Evolutionary conservation across 1,140 invertebrate species (phyloP).

Genomic region (Tribolium madens): DNA sequence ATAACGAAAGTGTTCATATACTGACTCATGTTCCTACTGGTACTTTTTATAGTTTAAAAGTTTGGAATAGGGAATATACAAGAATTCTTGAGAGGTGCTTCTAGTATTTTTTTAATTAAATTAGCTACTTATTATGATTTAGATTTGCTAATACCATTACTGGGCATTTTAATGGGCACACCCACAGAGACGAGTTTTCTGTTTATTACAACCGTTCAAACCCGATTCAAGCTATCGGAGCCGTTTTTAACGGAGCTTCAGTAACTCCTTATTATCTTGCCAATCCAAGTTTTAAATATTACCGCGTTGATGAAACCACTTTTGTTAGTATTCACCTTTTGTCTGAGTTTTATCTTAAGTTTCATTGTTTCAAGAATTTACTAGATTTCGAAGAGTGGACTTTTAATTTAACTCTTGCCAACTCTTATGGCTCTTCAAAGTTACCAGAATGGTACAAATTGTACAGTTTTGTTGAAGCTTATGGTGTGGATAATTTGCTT

Average conservation of each 20-base stretch:
- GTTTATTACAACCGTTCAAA: constrained; percentile 72
- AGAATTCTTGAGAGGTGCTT: constrained; percentile 69
- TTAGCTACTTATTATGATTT: constrained; percentile 54
- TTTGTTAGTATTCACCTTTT: constrained; percentile 70
- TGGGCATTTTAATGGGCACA: constrained; percentile 86
- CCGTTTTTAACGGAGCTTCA: constrained; percentile 86
- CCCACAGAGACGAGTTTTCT: constrained; percentile 81
- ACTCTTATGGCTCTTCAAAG: constrained; percentile 66
- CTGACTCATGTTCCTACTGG: constrained; percentile 85
- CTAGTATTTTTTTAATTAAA: not conserved
- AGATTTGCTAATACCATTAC: constrained; percentile 72
- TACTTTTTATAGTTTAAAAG: constrained; percentile 73
- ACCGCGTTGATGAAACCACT: constrained; percentile 72
- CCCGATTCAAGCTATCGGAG: constrained; percentile 65
- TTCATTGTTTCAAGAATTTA: constrained; percentile 61
- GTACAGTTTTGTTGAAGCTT: constrained; percentile 77
- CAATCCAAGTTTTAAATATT: constrained; percentile 87
- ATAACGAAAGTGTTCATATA: constrained; percentile 82
- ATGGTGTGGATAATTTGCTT: constrained; percentile 68
- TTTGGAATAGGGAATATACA: constrained; percentile 76
- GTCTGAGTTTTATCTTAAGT: not conserved
- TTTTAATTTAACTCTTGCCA: constrained; percentile 83
- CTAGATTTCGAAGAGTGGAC: constrained; percentile 80
- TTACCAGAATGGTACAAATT: constrained; percentile 75
- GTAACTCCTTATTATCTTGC: constrained; percentile 75